Conservation (phyloP, 1,140 invertebrate genomes). For the Eufriesea mexicana region DNA sequence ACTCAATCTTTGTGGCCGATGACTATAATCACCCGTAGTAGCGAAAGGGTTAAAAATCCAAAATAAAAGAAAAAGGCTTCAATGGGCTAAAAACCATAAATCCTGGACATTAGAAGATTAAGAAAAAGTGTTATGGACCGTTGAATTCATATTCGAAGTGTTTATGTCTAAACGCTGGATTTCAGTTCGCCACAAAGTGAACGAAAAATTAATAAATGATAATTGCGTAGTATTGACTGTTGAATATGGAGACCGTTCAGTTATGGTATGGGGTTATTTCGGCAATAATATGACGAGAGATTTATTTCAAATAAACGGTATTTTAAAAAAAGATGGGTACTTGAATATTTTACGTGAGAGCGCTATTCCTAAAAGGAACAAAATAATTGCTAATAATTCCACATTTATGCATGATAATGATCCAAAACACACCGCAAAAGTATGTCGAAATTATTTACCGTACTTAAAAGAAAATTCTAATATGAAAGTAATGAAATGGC, state of each 20-base stretch:
- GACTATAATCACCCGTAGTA: too few relatives aligned
- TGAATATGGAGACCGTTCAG: conserved; percentile 48
- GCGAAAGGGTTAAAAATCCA: too few relatives aligned
- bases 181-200: conserved; percentile 52
- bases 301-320: too few relatives aligned
- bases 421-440: too few relatives aligned
- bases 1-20: too few relatives aligned
- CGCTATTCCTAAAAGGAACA: too few relatives aligned
- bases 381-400: too few relatives aligned
- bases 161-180: conserved; percentile 55
- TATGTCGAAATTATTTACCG: neutral
- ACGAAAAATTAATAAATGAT: conserved; percentile 50
- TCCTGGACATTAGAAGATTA: conserved; percentile 54
- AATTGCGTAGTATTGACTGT: conserved; percentile 64
- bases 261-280: neutral
- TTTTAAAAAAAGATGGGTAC: neutral
- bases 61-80: conserved; percentile 61
- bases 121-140: conserved; percentile 60
- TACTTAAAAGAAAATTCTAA: neutral
- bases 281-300: neutral
- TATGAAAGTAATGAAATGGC: neutral
- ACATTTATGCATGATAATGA: too few relatives aligned
- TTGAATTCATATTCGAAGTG: conserved; percentile 66
- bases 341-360: too few relatives aligned
- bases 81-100: conserved; percentile 58